Conservation (phyloP, 1,140 invertebrate genomes). For the Cotesia vestalis region DNA sequence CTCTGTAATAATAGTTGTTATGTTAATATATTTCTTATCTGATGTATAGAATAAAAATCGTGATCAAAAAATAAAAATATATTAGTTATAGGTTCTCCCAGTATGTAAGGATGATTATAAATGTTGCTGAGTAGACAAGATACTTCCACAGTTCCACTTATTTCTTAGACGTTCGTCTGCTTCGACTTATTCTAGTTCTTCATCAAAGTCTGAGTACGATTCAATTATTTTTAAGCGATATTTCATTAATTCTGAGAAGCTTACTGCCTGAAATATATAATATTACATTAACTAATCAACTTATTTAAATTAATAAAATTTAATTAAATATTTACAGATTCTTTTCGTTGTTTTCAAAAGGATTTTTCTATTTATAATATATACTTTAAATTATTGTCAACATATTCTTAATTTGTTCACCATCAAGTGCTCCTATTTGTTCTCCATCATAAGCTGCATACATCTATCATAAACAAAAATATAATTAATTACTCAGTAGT, state of each 20-base stretch:
- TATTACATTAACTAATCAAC: not conserved
- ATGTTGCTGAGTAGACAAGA: slow-evolving; percentile 89
- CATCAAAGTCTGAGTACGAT: slow-evolving; percentile 58
- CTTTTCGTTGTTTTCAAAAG: slow-evolving; percentile 64
- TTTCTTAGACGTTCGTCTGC: slow-evolving; percentile 70
- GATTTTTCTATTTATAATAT: slow-evolving; percentile 71
- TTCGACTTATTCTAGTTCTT: slow-evolving; percentile 70
- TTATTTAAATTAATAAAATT: too few species aligned
- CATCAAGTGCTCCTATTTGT: slow-evolving; percentile 88
- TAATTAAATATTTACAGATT: slow-evolving; percentile 46
- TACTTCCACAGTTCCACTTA: slow-evolving; percentile 94
- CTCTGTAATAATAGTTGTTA: slow-evolving; percentile 53
- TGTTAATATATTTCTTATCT: slow-evolving; percentile 8
- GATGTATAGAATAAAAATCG: not conserved
- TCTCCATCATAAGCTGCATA: slow-evolving; percentile 88
- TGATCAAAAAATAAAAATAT: slow-evolving; percentile 55
- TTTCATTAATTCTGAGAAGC: slow-evolving; percentile 52
- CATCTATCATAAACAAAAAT: slow-evolving; percentile 68
- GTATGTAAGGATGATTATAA: slow-evolving; percentile 91
- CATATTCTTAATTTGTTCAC: slow-evolving; percentile 86
- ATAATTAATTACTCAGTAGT: slow-evolving; percentile 16
- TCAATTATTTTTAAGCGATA: slow-evolving; percentile 53
- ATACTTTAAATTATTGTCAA: slow-evolving; percentile 74
- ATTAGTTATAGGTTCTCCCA: slow-evolving; percentile 73
- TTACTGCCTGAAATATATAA: slow-evolving; percentile 47